Evolutionary conservation across 2,113 vertebrate species (phyloP).

Genomic region (Pterocles orientalis): DNA sequence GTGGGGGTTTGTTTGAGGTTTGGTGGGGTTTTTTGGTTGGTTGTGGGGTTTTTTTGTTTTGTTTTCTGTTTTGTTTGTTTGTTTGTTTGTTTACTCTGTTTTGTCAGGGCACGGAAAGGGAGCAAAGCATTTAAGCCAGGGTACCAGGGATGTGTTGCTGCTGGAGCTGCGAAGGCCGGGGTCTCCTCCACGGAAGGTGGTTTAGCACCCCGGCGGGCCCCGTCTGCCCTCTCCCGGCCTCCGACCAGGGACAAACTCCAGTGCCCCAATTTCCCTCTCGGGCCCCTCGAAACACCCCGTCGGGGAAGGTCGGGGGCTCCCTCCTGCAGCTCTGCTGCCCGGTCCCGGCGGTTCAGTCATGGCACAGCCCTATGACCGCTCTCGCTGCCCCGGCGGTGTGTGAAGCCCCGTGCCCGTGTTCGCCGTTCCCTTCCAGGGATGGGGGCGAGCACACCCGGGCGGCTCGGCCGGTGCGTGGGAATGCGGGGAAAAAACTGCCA

Average conservation of each 20-base stretch:
- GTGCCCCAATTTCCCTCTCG: fast-evolving
- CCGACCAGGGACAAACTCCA: not conserved
- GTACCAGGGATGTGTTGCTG: not conserved
- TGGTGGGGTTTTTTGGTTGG: not conserved
- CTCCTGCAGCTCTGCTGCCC: not conserved
- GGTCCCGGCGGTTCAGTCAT: fast-evolving
- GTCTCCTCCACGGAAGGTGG: not conserved
- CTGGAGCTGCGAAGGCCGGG: not conserved
- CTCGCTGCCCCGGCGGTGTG: not conserved
- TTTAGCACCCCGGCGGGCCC: not conserved
- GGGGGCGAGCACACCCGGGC: not conserved
- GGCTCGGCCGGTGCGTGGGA: not conserved
- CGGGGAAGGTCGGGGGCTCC: not conserved
- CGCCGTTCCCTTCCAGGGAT: not conserved
- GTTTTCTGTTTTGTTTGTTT: not conserved
- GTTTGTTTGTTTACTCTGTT: not conserved
- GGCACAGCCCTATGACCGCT: not conserved
- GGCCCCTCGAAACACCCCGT: fast-evolving
- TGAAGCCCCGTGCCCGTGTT: not conserved
- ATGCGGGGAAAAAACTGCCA: too few species aligned
- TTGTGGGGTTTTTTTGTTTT: not conserved
- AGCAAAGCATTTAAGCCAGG: not conserved
- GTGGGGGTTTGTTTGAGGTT: not conserved
- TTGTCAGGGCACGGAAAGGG: not conserved
- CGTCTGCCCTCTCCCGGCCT: not conserved